Evolutionary conservation across 2,888 invertebrate species (phyloP).

Genomic region (Kuschelorhynchus macadamiae): DNA sequence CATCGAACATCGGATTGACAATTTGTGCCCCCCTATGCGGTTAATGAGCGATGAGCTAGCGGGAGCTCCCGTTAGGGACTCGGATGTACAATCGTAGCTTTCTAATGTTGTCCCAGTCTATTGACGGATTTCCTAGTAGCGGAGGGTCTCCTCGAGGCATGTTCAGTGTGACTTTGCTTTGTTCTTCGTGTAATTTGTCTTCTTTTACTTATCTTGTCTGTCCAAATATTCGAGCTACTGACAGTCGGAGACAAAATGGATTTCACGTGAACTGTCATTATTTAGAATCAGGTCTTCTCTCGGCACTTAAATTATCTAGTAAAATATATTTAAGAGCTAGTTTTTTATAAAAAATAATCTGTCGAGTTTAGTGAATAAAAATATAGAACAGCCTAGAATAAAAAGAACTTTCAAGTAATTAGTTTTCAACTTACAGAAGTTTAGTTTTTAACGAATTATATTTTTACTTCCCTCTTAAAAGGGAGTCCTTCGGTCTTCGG

Average conservation of each 20-base stretch:
- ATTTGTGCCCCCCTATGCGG: conserved; percentile 49
- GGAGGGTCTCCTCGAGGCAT: conserved; percentile 14
- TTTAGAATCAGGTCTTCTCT: not conserved
- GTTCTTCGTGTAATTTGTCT: conserved; percentile 50
- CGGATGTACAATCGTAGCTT: conserved; percentile 34
- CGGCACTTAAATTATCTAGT: too few relatives aligned
- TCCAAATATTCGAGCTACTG: conserved; percentile 57
- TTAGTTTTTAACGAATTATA: too few relatives aligned
- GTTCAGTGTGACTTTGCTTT: conserved; percentile 31
- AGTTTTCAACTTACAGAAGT: too few relatives aligned
- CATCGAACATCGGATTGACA: conserved; percentile 43
- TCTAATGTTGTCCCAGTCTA: conserved; percentile 38
- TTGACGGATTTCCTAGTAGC: conserved; percentile 44
- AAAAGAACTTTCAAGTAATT: too few relatives aligned
- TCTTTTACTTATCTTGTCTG: conserved; percentile 53
- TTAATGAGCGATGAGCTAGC: conserved; percentile 58
- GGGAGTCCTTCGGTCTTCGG: too few relatives aligned
- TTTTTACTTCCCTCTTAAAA: too few relatives aligned
- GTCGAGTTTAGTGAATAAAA: too few relatives aligned
- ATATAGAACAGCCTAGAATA: too few relatives aligned
- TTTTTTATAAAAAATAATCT: too few relatives aligned
- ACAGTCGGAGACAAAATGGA: conserved; percentile 19
- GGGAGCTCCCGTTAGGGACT: conserved; percentile 49
- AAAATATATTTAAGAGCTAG: not conserved
- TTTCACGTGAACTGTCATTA: conserved; percentile 1